Evolutionary conservation across 2,113 vertebrate species (phyloP), one percentile per base, ranked within the genome.

Genomic region (Pituophis catenifer): DNA sequence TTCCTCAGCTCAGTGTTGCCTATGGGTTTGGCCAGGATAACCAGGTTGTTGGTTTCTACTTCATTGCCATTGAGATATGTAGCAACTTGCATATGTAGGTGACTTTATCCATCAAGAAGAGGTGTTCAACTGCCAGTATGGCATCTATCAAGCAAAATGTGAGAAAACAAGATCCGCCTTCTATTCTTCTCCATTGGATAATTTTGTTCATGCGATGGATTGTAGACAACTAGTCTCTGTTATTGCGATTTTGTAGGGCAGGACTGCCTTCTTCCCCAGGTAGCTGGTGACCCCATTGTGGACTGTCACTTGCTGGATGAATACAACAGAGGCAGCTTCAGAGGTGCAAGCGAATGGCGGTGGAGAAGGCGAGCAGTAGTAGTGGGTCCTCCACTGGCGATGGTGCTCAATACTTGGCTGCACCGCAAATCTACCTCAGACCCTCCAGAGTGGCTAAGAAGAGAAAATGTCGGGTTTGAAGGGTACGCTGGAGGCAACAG

Each of bases 41-140:
- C 33, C 75, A 99, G 97, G 13, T 95, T 94, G 6, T 98, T 98
- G 92, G 96, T 94, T 3, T 98, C 98, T 7, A 98, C 97, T 52
- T 98, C 97, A n/a, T 98, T 98, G 26, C 98, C 98, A 0, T 94
- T 96, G 15, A 98, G 98, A 95, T 98, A 99, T 38, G 98, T 98
- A 21, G 98, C 98, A 3, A 98, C 62, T 99, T 98, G 57, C 98
- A 99, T 92, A 97, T 96, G 89, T 99, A 99, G 53, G 96, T 97
- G 54, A 98, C 98, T 90, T 98, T 98, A 0, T 99, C 98, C 0
- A 95, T 96, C 96, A 98, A 97, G 12, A 75, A 91, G n/a, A 99
- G 97, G 0, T 96, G 53, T 0, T 2, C 92, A 52, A 99, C 98
- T 92, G 97, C 95, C 94, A 99, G 98, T 1, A 98, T 98, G 24